A percentile compares a stretch with the other conserved stretches of the same genome.
These are phyloP conservation scores for Chiroxiphia lanceolata DNA, from an alignment of 2,797 vertebrate genomes.

Conservation along the genomic window DNA sequence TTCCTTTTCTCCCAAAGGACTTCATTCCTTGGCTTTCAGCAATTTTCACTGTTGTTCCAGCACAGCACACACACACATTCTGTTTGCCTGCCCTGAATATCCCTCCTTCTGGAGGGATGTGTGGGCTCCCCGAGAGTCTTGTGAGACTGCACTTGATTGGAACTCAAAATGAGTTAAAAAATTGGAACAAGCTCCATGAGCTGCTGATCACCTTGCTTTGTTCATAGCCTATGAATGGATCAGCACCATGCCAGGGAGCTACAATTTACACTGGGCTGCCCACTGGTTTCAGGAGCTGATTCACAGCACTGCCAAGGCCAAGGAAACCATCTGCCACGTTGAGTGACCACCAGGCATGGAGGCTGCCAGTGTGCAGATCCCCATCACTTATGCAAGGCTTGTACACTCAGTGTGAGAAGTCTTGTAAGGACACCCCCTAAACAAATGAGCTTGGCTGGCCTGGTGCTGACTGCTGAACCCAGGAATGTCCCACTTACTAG, in stretches of 20 bases:
- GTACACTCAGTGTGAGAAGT: background rate
- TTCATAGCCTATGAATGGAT: background rate
- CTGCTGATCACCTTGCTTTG: background rate
- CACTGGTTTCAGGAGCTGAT: background rate
- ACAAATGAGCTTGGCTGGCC: conserved; percentile 23
- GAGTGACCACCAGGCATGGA: background rate
- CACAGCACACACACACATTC: background rate
- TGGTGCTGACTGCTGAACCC: background rate
- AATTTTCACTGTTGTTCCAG: background rate
- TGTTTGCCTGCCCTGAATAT: background rate
- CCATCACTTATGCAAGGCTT: background rate
- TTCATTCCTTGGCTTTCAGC: background rate
- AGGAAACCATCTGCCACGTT: background rate
- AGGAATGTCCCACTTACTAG: background rate
- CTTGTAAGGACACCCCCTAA: background rate
- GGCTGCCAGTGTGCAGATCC: background rate
- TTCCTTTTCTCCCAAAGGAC: background rate
- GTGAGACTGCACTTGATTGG: background rate
- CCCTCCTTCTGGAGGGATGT: background rate
- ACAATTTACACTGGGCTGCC: background rate
- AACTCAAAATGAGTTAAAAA: background rate
- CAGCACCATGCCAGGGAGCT: background rate
- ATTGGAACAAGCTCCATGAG: background rate
- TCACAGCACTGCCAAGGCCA: background rate
- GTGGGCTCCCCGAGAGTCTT: background rate